Percentiles rank a stretch among this genome's conserved stretches.
Evolutionary conservation across 2,888 invertebrate species (phyloP).

Genomic region (Drosophila rellima): DNA sequence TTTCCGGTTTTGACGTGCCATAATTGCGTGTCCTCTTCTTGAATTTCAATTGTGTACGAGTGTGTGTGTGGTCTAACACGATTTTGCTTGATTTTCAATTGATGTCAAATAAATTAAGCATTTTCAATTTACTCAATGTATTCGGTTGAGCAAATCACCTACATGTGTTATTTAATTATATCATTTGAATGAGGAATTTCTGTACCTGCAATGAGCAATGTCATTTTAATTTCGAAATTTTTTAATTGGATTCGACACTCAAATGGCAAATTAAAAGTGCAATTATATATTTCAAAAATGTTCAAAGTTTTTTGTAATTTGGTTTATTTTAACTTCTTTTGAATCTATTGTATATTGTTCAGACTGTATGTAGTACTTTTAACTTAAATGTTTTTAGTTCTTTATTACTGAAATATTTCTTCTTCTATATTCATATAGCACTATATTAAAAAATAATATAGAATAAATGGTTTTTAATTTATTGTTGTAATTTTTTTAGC

Average conservation of each 20-base stretch:
- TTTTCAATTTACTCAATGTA: constrained; percentile 40
- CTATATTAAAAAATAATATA: neutral
- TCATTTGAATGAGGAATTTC: neutral
- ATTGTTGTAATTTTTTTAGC: neutral
- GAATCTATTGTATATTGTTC: too few species aligned
- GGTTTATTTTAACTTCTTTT: neutral
- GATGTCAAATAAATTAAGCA: constrained; percentile 38
- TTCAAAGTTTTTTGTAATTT: neutral
- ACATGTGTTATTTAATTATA: constrained; percentile 23
- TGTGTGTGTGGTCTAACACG: constrained; percentile 20
- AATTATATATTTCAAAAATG: neutral
- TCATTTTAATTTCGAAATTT: neutral
- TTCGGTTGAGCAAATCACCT: constrained; percentile 26
- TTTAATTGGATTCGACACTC: neutral
- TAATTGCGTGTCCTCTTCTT: constrained; percentile 45
- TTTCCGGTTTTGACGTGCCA: constrained; percentile 69
- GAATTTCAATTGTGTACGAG: constrained; percentile 25
- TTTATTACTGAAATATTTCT: too few species aligned
- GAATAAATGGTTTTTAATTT: neutral
- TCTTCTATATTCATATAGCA: too few species aligned
- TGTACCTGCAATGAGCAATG: neutral
- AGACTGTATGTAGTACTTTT: too few species aligned
- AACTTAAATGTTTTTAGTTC: too few species aligned
- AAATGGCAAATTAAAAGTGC: neutral
- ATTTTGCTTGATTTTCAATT: constrained; percentile 45